Evolutionary conservation across 2,888 invertebrate species (phyloP), one percentile per base, ranked within the genome.

Genomic region (Trachelus tabidus): DNA sequence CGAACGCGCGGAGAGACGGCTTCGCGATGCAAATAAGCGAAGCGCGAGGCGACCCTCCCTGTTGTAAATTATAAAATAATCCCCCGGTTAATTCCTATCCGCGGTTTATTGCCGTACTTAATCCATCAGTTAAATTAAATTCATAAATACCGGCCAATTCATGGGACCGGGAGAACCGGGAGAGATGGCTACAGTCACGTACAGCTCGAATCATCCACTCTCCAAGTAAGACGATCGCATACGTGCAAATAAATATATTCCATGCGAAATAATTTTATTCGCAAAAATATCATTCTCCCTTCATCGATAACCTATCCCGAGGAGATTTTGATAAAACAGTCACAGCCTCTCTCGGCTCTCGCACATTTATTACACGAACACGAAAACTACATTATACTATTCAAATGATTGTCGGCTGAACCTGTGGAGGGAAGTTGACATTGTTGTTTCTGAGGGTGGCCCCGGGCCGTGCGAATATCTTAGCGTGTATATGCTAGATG

Each of bases 371-470:
- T 71, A 71, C 75, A n/a, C 33, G 30, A 85, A 90, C 89, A 89
- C 85, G 88, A 87, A 88, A 90, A 88, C 85, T 84, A 87, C 88
- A 89, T 89, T 89, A 89, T 86, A 89, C 88, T 88, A 89, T 89
- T 89, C 85, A 88, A 90, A 89, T 87, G 89, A 88, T 89, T 71
- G 71, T 71, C 85, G 86, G 85, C 78, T 84, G 83, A 82, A 82
- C 82, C 80, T 83, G 86, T 82, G 85, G 79, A 81, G 85, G 87
- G 86, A 88, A 89, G 90, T 91, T 90, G 89, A 90, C 90, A 90
- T 88, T 91, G 90, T 91, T 90, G 89, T 91, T 91, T 89, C 89
- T 88, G 86, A 87, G 88, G 89, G 88, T 85, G 84, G 86, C 88
- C 88, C 79, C 79, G 83, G 89, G 89, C 86, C 82, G 80, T 83